These are phyloP conservation scores for Apis florea DNA, from an alignment of 1,140 invertebrate species.

Conservation along the genomic window DNA sequence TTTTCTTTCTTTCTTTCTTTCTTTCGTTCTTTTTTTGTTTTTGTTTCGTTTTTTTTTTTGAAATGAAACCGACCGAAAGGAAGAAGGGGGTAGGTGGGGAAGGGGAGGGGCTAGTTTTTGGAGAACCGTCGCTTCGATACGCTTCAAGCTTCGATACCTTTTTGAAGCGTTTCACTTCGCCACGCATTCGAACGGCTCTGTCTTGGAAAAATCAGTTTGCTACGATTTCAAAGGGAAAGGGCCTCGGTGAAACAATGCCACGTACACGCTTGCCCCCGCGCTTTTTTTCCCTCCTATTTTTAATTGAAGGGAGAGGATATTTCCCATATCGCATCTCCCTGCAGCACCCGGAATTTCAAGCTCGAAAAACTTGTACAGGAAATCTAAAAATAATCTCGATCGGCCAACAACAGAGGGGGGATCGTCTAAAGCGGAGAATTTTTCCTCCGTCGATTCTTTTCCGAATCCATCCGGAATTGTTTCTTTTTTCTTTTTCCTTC, in stretches of 20 bases:
- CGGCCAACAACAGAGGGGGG: background rate
- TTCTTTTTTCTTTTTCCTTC: too few relatives aligned
- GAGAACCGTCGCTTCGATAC: constrained; percentile 5
- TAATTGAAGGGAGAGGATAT: background rate
- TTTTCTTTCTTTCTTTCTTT: background rate
- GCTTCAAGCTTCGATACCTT: constrained; percentile 15
- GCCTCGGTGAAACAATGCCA: background rate
- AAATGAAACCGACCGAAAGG: background rate
- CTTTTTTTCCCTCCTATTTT: background rate
- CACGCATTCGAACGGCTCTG: constrained; percentile 1
- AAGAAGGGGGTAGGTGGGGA: background rate
- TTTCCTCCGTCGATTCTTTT: too few relatives aligned
- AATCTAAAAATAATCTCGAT: background rate
- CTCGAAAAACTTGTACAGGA: background rate
- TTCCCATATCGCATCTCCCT: background rate
- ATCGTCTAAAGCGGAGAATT: too few relatives aligned
- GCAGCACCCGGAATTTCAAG: background rate
- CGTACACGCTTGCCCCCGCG: background rate
- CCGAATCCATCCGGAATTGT: too few relatives aligned
- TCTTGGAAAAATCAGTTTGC: constrained; percentile 25
- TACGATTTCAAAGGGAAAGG: constrained; percentile 9
- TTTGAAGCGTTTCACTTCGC: constrained; percentile 18
- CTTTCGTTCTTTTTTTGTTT: background rate
- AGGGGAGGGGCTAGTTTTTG: background rate
- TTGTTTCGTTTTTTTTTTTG: background rate